Evolutionary conservation across 2,888 invertebrate species (phyloP), one percentile per base, ranked within the genome.

Genomic region (Cataglyphis cursor): DNA sequence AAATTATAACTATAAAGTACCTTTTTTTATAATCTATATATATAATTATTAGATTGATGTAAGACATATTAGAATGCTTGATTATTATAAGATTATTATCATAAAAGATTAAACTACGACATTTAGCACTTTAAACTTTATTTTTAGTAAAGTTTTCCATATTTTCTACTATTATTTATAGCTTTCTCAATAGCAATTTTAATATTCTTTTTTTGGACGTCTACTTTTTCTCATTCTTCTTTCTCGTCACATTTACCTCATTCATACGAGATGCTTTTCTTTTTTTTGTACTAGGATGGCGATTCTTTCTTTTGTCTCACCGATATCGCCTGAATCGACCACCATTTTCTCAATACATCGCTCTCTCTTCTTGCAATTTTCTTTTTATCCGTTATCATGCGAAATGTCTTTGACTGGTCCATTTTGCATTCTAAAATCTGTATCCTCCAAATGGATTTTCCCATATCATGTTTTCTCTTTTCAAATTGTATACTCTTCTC

Each of bases 251-350:
- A 44, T 41, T 6, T 41, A 28, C 41, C 51, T 54, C 41, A 59
- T 59, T 78, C 59, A 35, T 51, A 51, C 12, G 31, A 1, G 5
- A 5, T 28, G 28, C 28, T 41, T 66, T 31, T 31, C 31, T 44
- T 12, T 18, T 64, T 28, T 61, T 41, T 59, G 18, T 28, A 59
- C 21, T 54, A 8, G 15, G 6, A 74, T 21, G 35, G 28, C 10
- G 18, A 57, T 35, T 44, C 21, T 24, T 28, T 35, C 65, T 75
- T 78, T 83, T 75, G 72, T 88, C 81, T 81, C 68, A 82, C 66
- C 80, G 78, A 88, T 86, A 88, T 85, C 64, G 85, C 78, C 85
- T 84, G 83, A 84, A 87, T 86, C 82, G 85, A 81, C 82, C 81
- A 70, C 15, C 78, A 74, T 87, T 88, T 82, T 85, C 73, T 85